These are phyloP conservation scores for Pelochelys cantorii DNA, from an alignment of 2,797 vertebrate genomes.

Conservation along the genomic window DNA sequence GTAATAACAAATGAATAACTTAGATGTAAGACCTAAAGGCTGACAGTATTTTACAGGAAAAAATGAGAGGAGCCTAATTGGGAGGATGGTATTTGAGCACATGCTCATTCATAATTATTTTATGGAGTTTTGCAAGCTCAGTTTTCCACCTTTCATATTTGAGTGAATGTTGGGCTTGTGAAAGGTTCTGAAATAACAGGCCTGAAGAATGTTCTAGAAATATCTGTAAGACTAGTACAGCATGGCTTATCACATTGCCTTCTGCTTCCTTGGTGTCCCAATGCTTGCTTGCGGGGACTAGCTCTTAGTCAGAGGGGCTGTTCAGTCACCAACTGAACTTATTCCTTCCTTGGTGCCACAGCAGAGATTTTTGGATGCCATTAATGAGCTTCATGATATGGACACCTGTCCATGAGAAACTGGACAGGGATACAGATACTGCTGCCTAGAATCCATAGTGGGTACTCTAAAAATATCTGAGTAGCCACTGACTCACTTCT, in stretches of 20 bases:
- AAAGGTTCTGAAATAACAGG: not conserved
- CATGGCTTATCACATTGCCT: not conserved
- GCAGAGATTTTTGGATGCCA: not conserved
- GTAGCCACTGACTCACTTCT: not conserved
- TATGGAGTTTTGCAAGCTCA: not conserved
- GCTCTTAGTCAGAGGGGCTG: not conserved
- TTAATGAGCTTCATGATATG: fast-evolving
- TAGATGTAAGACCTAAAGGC: fast-evolving
- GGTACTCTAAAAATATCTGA: not conserved
- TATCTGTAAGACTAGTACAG: not conserved
- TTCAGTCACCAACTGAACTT: not conserved
- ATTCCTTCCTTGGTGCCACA: not conserved
- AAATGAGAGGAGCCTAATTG: not conserved
- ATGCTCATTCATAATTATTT: not conserved
- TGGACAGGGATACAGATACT: not conserved
- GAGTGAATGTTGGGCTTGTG: not conserved
- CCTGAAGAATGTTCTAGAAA: not conserved
- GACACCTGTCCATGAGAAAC: not conserved
- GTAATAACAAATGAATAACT: fast-evolving
- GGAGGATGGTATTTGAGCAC: not conserved
- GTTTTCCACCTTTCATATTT: not conserved
- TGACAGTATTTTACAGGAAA: fast-evolving
- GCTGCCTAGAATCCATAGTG: fast-evolving
- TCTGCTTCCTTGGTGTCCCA: not conserved
- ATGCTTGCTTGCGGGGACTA: not conserved